A percentile compares a stretch with the other conserved stretches of the same genome.
These are phyloP conservation scores for Philereme vetulata DNA, from an alignment of 2,888 invertebrate genomes.

Conservation along the genomic window DNA sequence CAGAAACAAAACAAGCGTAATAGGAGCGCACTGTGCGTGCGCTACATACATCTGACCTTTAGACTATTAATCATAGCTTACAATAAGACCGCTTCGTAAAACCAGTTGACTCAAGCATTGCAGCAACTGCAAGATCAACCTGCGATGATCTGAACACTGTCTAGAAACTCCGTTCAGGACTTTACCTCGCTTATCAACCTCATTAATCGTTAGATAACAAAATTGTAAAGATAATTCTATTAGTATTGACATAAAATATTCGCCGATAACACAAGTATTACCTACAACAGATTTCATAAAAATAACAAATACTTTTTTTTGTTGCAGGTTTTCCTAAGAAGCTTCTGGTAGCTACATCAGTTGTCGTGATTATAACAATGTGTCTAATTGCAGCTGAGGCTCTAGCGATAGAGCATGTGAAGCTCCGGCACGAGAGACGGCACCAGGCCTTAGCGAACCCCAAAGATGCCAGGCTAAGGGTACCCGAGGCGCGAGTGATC, in stretches of 20 bases:
- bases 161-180: conserved; percentile 33
- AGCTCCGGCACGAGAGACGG: conserved; percentile 62
- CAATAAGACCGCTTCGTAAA: conserved; percentile 24
- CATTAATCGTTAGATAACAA: conserved; percentile 33
- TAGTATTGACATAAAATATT: conserved; percentile 18
- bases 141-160: conserved; percentile 23
- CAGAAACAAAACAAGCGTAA: conserved; percentile 39
- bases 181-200: conserved; percentile 36
- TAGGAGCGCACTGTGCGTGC: conserved; percentile 37
- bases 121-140: conserved; percentile 22
- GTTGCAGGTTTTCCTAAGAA: conserved; percentile 81
- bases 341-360: conserved; percentile 78
- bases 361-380: conserved; percentile 74
- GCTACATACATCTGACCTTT: conserved; percentile 31
- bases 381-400: conserved; percentile 70
- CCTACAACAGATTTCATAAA: conserved; percentile 22
- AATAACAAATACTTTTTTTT: conserved; percentile 46
- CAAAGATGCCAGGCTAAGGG: conserved; percentile 50
- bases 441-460: conserved; percentile 47
- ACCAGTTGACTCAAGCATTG: conserved; percentile 17
- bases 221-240: conserved; percentile 30
- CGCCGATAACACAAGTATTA: conserved; percentile 10
- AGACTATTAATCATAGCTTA: conserved; percentile 30
- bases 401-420: conserved; percentile 58
- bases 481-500: conserved; percentile 38